Evolutionary conservation across 2,888 invertebrate genomes (phyloP).

Genomic region (Sisyra nigra): DNA sequence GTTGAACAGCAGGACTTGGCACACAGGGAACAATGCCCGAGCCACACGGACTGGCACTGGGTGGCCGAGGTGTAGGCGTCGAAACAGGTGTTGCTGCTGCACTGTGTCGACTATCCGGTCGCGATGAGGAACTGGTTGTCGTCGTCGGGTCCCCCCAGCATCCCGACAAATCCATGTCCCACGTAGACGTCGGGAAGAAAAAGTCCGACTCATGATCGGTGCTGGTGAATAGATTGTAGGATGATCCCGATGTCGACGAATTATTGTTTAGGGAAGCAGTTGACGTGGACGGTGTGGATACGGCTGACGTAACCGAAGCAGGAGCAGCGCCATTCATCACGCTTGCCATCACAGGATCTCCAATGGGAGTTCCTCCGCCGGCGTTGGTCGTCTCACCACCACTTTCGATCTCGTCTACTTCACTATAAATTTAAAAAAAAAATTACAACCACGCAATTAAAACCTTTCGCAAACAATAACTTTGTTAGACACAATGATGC

Average conservation of each 20-base stretch:
- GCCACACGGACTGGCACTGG: constrained; percentile 31
- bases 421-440: neutral
- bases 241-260: constrained; percentile 9
- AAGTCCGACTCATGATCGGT: constrained; percentile 18
- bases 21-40: constrained; percentile 25
- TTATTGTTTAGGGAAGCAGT: neutral
- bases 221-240: constrained; percentile 10
- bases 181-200: constrained; percentile 45
- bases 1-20: constrained; percentile 12
- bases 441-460: no score
- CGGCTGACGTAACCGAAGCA: constrained; percentile 14
- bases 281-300: constrained; percentile 13
- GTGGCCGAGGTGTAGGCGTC: constrained; percentile 41
- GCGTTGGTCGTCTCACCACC: constrained; percentile 17
- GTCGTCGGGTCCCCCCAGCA: constrained; percentile 14
- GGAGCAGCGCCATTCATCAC: constrained; percentile 43
- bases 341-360: constrained; percentile 58
- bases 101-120: constrained; percentile 48
- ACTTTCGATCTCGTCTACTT: constrained; percentile 5
- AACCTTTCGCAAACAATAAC: no score
- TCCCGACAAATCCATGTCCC: constrained; percentile 28
- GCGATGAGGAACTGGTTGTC: constrained; percentile 21
- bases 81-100: constrained; percentile 40
- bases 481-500: no score
- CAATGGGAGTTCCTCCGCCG: constrained; percentile 32